These are phyloP conservation scores for Coluber constrictor DNA, from an alignment of 2,797 vertebrate genomes.

Conservation along the genomic window DNA sequence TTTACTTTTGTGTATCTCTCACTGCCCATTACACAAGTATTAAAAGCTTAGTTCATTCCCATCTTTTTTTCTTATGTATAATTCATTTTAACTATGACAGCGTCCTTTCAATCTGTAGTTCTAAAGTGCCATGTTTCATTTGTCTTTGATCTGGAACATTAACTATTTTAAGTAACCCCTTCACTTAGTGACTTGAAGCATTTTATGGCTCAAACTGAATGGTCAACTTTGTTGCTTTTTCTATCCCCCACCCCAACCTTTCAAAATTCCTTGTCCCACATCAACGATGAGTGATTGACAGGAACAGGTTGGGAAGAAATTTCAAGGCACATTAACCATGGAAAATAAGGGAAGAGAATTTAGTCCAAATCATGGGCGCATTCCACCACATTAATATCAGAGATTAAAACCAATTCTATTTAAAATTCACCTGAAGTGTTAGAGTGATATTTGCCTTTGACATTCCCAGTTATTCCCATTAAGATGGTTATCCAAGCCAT, in stretches of 20 bases:
- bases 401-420: slow-evolving; percentile 14
- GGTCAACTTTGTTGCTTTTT: slow-evolving; percentile 3
- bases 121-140: slow-evolving; percentile 19
- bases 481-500: background rate
- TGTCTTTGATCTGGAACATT: slow-evolving; percentile 15
- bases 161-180: background rate
- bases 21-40: background rate
- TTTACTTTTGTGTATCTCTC: slow-evolving; percentile 25
- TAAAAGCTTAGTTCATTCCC: background rate
- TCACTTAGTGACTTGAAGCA: slow-evolving; percentile 15
- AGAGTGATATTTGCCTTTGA: slow-evolving; percentile 1
- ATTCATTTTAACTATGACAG: slow-evolving; percentile 34
- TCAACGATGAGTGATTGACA: slow-evolving; percentile 43
- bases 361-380: background rate
- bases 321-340: slow-evolving; percentile 58
- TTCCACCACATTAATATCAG: slow-evolving; percentile 14
- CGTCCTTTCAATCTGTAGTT: slow-evolving; percentile 25
- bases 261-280: background rate
- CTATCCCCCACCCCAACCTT: slow-evolving; percentile 6
- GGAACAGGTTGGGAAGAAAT: slow-evolving; percentile 60
- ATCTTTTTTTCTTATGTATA: slow-evolving; percentile 41
- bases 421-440: slow-evolving; percentile 25
- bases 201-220: slow-evolving; percentile 14
- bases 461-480: background rate
- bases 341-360: slow-evolving; percentile 31